Conservation (phyloP, 2,113 vertebrate genomes). For the Aegithalos caudatus region DNA sequence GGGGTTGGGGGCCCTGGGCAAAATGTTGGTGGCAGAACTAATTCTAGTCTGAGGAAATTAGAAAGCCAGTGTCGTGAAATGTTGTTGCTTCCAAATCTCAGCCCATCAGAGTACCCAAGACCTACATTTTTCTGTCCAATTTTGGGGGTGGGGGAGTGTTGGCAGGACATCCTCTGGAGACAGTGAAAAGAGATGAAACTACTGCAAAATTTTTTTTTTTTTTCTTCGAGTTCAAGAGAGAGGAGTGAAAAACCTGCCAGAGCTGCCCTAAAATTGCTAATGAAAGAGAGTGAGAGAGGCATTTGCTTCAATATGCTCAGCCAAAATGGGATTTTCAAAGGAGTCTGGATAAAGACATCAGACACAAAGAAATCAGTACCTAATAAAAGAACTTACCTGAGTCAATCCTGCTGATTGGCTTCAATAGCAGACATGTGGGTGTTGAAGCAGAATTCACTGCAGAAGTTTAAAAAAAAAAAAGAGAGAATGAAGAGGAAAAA, state of each 20-base stretch:
- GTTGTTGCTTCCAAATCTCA: slow-evolving; percentile 48
- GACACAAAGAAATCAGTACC: slow-evolving; percentile 68
- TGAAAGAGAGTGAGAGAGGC: slow-evolving; percentile 62
- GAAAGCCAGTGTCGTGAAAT: slow-evolving; percentile 58
- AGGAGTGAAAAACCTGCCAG: slow-evolving; percentile 52
- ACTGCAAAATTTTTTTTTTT: not conserved
- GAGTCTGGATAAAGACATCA: slow-evolving; percentile 67
- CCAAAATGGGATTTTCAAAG: slow-evolving; percentile 66
- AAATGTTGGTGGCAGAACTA: slow-evolving; percentile 53
- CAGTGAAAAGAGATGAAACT: slow-evolving; percentile 28
- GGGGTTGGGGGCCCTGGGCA: slow-evolving; percentile 56
- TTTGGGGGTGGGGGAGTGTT: slow-evolving; percentile 38
- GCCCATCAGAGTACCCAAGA: slow-evolving; percentile 13
- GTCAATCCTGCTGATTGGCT: slow-evolving; percentile 65
- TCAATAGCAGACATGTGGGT: slow-evolving; percentile 65
- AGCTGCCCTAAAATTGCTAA: slow-evolving; percentile 62
- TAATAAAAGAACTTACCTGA: slow-evolving; percentile 69
- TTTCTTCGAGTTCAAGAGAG: not conserved
- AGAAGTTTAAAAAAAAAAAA: not conserved
- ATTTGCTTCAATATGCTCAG: slow-evolving; percentile 64
- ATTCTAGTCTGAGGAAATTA: slow-evolving; percentile 59
- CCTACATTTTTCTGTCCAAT: slow-evolving; percentile 44
- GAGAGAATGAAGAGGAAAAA: slow-evolving; percentile 23
- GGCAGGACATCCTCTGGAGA: slow-evolving; percentile 47
- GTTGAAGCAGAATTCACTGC: slow-evolving; percentile 63